A percentile compares a stretch with the other conserved stretches of the same genome.
phyloP scores from a whole-genome alignment of 2,113 vertebrate species.

The Hippopotamus amphibius region DNA sequence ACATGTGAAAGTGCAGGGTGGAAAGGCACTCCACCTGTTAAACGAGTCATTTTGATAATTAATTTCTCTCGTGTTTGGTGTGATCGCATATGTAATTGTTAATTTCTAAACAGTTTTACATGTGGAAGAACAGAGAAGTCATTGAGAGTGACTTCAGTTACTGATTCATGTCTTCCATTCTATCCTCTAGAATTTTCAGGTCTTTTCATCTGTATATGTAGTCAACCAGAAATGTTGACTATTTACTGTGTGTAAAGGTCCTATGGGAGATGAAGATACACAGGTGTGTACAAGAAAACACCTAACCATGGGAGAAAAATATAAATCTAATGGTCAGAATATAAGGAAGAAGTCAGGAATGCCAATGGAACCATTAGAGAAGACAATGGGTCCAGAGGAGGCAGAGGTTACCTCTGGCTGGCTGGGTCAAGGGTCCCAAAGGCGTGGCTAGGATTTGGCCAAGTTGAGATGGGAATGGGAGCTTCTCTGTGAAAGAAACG shows the following conservation, averaged over 20 bases:
- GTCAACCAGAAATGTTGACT: background rate
- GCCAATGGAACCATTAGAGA: background rate
- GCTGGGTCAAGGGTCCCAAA: rapidly evolving
- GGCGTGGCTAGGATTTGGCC: background rate
- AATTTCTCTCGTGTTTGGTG: background rate
- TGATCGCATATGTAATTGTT: background rate
- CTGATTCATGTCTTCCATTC: too few species aligned
- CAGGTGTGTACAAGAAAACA: rapidly evolving
- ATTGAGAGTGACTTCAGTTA: background rate
- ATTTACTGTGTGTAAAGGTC: rapidly evolving
- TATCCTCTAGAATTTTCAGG: background rate
- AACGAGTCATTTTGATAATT: background rate
- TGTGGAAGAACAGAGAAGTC: background rate
- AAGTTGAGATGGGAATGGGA: background rate
- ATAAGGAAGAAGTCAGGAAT: background rate
- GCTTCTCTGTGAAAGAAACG: too few species aligned
- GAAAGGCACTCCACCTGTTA: background rate
- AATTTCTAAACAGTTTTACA: background rate
- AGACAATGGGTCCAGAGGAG: rapidly evolving
- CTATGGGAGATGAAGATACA: background rate
- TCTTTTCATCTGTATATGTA: background rate
- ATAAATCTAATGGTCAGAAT: background rate
- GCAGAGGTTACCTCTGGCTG: background rate
- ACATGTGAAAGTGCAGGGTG: background rate
- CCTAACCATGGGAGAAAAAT: background rate